phyloP scores from a whole-genome alignment of 2,113 vertebrate genomes.

The Centropristis striata region DNA sequence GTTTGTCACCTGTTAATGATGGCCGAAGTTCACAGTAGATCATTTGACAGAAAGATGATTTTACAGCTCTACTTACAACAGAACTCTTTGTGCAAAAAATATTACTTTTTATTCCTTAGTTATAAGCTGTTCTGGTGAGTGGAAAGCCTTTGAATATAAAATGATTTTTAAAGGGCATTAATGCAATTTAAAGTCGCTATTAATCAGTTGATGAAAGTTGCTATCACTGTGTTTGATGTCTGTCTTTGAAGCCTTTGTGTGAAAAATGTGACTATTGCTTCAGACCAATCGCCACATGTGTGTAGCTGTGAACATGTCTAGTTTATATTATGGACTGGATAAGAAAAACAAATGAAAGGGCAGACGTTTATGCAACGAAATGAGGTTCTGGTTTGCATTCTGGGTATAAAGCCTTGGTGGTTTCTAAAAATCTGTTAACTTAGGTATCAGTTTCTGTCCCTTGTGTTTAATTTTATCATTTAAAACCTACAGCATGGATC shows the following conservation, averaged over 20 bases:
- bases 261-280: background rate
- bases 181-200: slow-evolving; percentile 23
- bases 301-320: background rate
- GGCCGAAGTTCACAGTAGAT: slow-evolving; percentile 2
- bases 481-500: background rate
- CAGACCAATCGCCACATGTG: background rate
- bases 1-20: slow-evolving; percentile 46
- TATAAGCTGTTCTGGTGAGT: too few relatives aligned
- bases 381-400: background rate
- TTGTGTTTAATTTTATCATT: background rate
- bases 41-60: slow-evolving; percentile 21
- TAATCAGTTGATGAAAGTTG: slow-evolving; percentile 30
- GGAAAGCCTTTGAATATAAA: slow-evolving; percentile 15
- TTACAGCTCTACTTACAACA: background rate
- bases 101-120: background rate
- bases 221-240: slow-evolving; percentile 36
- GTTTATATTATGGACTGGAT: background rate
- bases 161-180: slow-evolving; percentile 11
- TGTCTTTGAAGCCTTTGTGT: slow-evolving; percentile 18
- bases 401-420: background rate
- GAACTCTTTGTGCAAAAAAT: background rate
- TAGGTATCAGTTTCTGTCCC: background rate
- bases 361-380: background rate
- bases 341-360: background rate
- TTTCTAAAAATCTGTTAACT: background rate